phyloP scores from a whole-genome alignment of 92 coral and sea anemone genomes.

The Porites lobata region DNA sequence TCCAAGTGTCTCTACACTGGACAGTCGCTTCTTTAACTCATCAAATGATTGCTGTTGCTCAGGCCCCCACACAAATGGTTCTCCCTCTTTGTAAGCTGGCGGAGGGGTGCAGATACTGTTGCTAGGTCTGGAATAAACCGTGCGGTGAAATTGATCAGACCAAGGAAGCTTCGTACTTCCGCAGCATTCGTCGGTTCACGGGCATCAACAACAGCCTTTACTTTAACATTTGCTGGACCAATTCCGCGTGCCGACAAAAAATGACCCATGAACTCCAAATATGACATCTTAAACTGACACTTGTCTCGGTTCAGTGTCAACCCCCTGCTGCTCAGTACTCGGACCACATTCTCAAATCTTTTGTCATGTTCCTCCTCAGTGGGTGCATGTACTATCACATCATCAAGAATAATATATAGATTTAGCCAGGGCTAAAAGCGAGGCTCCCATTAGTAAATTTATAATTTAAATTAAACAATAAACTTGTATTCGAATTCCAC shows the following conservation, averaged over 20 bases:
- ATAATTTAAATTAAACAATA: too few species aligned
- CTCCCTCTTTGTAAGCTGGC: conserved; percentile 53
- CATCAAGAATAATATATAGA: background rate
- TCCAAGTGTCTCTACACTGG: conserved; percentile 54
- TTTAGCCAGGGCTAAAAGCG: too few species aligned
- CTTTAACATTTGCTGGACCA: background rate
- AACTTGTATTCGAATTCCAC: background rate
- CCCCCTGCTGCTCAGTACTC: too few species aligned
- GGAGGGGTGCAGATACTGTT: conserved; percentile 59
- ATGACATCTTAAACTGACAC: conserved; percentile 12
- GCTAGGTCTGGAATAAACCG: conserved; percentile 66
- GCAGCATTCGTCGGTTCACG: background rate
- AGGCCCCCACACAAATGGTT: conserved; percentile 52
- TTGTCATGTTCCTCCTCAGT: too few species aligned
- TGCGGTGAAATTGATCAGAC: conserved; percentile 65
- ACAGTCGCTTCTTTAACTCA: conserved; percentile 60
- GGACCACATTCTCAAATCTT: too few species aligned
- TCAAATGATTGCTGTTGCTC: conserved; percentile 55
- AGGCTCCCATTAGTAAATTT: too few species aligned
- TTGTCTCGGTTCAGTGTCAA: too few species aligned
- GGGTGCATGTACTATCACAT: too few species aligned
- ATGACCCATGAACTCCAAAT: conserved; percentile 52
- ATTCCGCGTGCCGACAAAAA: conserved; percentile 12
- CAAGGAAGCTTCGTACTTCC: conserved; percentile 28
- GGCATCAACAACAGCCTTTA: conserved; percentile 5